Percentiles rank a stretch among this genome's conserved stretches.
Conservation (phyloP, 2,113 vertebrate species). For the Anser cygnoides region DNA sequence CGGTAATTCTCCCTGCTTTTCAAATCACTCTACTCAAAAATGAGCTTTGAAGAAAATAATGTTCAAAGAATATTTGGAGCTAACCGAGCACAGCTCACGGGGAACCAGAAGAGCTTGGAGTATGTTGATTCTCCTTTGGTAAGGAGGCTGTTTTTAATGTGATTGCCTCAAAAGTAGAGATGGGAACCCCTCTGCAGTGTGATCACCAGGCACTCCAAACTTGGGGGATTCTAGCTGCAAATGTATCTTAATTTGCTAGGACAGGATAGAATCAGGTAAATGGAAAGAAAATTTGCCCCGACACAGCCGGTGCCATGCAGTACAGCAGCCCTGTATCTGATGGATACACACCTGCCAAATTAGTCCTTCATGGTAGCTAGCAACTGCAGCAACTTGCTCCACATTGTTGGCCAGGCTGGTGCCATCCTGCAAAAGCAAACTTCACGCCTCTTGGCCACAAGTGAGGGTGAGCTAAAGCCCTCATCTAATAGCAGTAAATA, state of each 20-base stretch:
- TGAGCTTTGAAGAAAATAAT: background rate
- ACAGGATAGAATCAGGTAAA: too few relatives aligned
- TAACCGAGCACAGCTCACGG: background rate
- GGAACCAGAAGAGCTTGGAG: background rate
- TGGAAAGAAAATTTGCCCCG: background rate
- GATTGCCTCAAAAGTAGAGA: background rate
- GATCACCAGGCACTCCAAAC: background rate
- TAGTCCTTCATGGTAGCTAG: rapidly evolving
- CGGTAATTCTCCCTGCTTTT: background rate
- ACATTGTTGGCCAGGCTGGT: background rate
- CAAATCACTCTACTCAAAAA: background rate
- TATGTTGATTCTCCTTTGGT: background rate
- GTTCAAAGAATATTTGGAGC: background rate
- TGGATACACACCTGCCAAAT: background rate
- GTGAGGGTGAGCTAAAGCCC: background rate
- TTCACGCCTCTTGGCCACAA: rapidly evolving
- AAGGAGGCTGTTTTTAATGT: background rate
- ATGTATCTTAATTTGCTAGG: background rate
- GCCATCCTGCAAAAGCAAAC: background rate
- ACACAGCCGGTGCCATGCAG: background rate
- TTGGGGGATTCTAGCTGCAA: background rate
- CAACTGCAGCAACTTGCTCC: background rate
- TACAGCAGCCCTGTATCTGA: rapidly evolving
- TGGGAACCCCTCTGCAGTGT: background rate
- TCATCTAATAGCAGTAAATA: background rate